phyloP scores from a whole-genome alignment of 2,888 invertebrate species.

The Pantelozetes paolii region DNA sequence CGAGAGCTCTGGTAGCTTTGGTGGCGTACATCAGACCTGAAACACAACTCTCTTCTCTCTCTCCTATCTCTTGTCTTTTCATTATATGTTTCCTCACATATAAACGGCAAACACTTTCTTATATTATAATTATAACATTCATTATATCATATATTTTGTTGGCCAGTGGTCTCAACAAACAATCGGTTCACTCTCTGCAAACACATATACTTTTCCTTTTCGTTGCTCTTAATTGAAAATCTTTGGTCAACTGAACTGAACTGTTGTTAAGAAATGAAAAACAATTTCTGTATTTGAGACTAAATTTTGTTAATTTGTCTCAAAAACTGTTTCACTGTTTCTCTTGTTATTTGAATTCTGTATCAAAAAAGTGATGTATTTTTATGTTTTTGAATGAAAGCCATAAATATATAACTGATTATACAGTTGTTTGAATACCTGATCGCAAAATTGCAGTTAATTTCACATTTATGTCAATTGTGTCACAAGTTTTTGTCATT shows the following conservation, averaged over 20 bases:
- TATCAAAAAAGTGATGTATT: not conserved
- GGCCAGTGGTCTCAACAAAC: too few species aligned
- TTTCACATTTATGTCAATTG: slow-evolving; percentile 3
- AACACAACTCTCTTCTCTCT: not conserved
- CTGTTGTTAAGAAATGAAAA: not conserved
- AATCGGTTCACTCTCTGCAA: too few species aligned
- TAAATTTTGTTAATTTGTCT: not conserved
- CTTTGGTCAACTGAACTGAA: not conserved
- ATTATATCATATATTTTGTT: not conserved
- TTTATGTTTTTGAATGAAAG: not conserved
- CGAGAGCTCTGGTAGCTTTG: slow-evolving; percentile 2
- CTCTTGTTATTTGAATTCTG: not conserved
- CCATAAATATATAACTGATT: not conserved
- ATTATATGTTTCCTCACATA: not conserved
- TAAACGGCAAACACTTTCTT: not conserved
- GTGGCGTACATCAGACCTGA: not conserved
- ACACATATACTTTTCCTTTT: not conserved
- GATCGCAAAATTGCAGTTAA: not conserved
- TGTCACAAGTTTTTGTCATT: slow-evolving; percentile 6
- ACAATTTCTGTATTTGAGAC: not conserved
- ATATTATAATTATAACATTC: slow-evolving; percentile 14
- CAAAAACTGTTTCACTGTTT: not conserved
- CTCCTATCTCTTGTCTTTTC: too few species aligned
- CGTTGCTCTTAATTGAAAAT: not conserved
- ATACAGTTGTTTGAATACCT: not conserved